Base-by-base conservation (phyloP, 1,140 invertebrate genomes). In the Carcinoscorpius rotundicauda region DNA sequence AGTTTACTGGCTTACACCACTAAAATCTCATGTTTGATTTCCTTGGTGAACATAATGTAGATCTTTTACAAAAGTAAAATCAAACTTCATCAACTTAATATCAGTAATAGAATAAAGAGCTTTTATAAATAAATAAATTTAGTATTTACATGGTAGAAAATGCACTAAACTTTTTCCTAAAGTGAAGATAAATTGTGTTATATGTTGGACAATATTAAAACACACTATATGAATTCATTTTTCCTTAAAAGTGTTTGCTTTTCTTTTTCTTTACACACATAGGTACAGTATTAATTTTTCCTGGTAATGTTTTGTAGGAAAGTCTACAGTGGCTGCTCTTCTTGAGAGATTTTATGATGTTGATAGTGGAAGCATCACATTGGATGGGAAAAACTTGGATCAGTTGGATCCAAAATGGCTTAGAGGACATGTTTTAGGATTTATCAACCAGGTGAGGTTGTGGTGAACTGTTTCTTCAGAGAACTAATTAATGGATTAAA, bases 241-340 rank as follows among this genome's bases (percentile, higher is more conserved):
- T 64, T 60, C 4, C 9, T 60, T 57, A 51, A 51, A 60, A 59
- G n/a, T 3, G 4, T 5, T 63, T 6, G 5, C 9, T 48, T 60
- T 4, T 60, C 4, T 29, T 4, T 60, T 49, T 51, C 52, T 61
- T 49, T 51, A 48, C 48, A 61, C n/a, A 50, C 8, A 61, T 8
- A 51, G 5, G 3, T 3, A 51, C 10, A 49, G 52, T 51, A 51
- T 51, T 49, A 49, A n/a, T 61, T 4, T 4, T 61, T 51, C 52
- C 6, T 11, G 49, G 55, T n/a, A 50, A 3, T 60, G 58, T 60
- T 66, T 67, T 66, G 8, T 66, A 79, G 80, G 93, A 9, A 97
- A 97, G 80, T 93, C 91, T 3, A 96, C 93, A 0, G 83, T 96
- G 49, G 91, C 88, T 29, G 82, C 84, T 4, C 78, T 97, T 51